Evolutionary conservation across 2,888 invertebrate genomes (phyloP), one percentile per base, ranked within the genome.

Genomic region (Rhingia rostrata): DNA sequence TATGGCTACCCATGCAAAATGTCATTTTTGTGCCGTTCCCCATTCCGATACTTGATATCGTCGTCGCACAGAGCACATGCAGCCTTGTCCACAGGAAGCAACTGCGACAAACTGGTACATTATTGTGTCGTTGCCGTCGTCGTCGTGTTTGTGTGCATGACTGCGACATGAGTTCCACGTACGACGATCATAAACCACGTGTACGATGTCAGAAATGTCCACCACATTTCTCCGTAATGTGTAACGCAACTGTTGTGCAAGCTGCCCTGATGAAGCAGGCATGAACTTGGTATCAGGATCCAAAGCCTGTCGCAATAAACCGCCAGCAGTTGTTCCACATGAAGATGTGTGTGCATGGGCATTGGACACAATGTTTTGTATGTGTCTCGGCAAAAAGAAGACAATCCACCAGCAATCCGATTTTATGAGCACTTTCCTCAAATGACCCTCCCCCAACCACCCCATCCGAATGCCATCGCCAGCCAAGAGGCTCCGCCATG

Each of bases 51-150:
- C 39, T 33, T 61, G 67, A 78, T 77, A 47, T 54, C 6, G 58
- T 45, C 49, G 39, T 61, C 49, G 67, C 61, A 37, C 37, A n/a
- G 3, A 32, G 9, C 14, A 39, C 14, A 51, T 43, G 6, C 39
- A 35, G n/a, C 64, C 43, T 32, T 12, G 69, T 73, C 67, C 61
- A 79, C 79, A 73, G 79, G 83, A 79, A 79, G 79, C 83, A 64
- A 83, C 79, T 84, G 74, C 83, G 79, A 74, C 83, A 79, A 84
- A 84, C 83, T 84, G 83, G 79, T 79, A 79, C 83, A 83, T 73
- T 83, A 83, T 67, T n/a, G 67, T 83, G 79, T 79, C 58, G 73
- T 64, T n/a, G n/a, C 64, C 39, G 43, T 63, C 45, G 35, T 63
- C 58, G 30, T 12, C 32, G 32, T 41, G 10, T 60, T 4, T 58